These are phyloP conservation scores for Ectemnius continuus DNA, from an alignment of 2,888 invertebrate species.

Conservation along the genomic window DNA sequence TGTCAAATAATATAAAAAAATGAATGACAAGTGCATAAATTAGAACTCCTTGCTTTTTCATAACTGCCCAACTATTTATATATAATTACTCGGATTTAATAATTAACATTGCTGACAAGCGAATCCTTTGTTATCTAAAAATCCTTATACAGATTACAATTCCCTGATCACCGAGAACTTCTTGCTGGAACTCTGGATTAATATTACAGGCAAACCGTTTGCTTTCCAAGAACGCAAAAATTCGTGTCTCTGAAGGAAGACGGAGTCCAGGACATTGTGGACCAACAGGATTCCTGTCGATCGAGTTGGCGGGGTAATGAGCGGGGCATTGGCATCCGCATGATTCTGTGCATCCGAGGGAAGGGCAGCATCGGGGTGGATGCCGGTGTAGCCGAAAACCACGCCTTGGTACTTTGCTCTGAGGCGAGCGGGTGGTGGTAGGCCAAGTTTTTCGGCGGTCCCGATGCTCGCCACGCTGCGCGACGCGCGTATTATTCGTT, in stretches of 20 bases:
- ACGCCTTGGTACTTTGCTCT: constrained; percentile 43
- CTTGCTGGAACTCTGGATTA: too few relatives aligned
- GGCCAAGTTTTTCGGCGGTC: constrained; percentile 53
- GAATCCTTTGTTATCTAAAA: too few relatives aligned
- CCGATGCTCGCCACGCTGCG: constrained; percentile 23
- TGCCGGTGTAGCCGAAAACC: constrained; percentile 39
- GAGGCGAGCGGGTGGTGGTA: constrained; percentile 40
- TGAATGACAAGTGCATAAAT: too few relatives aligned
- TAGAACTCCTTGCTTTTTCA: too few relatives aligned
- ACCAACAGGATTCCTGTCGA: background rate
- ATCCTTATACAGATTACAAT: too few relatives aligned
- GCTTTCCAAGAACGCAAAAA: background rate
- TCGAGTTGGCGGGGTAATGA: background rate
- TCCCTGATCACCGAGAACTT: too few relatives aligned
- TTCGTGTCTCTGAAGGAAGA: too few relatives aligned
- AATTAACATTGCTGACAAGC: too few relatives aligned
- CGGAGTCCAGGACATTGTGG: background rate
- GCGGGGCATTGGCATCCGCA: background rate
- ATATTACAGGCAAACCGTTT: background rate
- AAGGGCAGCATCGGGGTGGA: background rate
- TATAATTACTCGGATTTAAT: too few relatives aligned
- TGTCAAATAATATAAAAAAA: too few relatives aligned
- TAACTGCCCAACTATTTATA: too few relatives aligned
- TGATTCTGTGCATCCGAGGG: background rate
- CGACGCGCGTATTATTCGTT: constrained; percentile 53